Conservation (phyloP, 1,140 invertebrate genomes). For the Ostrea denselamellosa region DNA sequence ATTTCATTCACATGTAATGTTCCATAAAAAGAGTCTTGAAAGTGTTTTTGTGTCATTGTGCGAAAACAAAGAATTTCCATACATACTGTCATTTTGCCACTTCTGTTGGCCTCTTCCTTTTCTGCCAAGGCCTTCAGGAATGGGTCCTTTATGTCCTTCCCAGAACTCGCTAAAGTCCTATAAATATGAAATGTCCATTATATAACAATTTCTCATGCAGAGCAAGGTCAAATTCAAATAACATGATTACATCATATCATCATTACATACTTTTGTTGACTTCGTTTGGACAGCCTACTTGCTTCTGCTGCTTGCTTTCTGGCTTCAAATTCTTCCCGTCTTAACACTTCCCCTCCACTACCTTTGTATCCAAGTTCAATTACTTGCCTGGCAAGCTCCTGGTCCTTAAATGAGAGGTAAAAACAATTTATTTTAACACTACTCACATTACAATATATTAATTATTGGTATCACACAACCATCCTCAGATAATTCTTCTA, state of each 20-base stretch:
- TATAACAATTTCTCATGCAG: no score
- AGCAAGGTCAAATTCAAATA: no score
- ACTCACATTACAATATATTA: no score
- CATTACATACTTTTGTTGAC: conserved; percentile 75
- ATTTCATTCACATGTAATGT: neutral
- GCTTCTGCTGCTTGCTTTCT: conserved; percentile 78
- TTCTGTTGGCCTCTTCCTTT: conserved; percentile 85
- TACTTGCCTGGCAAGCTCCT: conserved; percentile 79
- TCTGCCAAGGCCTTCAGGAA: conserved; percentile 84
- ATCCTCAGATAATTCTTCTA: no score
- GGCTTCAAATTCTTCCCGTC: conserved; percentile 79
- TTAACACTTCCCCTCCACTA: conserved; percentile 79
- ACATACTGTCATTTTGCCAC: conserved; percentile 81
- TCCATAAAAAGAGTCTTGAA: neutral
- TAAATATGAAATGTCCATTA: conserved; percentile 46
- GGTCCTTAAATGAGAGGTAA: conserved; percentile 73
- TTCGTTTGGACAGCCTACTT: conserved; percentile 77
- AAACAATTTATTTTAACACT: neutral
- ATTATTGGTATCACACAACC: no score
- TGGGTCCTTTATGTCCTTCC: conserved; percentile 80
- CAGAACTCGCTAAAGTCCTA: conserved; percentile 77
- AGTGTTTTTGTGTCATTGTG: neutral
- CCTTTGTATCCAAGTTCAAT: conserved; percentile 80
- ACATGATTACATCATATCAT: no score
- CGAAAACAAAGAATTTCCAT: neutral